A percentile compares a stretch with the other conserved stretches of the same genome.
Conservation (phyloP, 2,888 invertebrate genomes). For the Pelosia muscerda region DNA sequence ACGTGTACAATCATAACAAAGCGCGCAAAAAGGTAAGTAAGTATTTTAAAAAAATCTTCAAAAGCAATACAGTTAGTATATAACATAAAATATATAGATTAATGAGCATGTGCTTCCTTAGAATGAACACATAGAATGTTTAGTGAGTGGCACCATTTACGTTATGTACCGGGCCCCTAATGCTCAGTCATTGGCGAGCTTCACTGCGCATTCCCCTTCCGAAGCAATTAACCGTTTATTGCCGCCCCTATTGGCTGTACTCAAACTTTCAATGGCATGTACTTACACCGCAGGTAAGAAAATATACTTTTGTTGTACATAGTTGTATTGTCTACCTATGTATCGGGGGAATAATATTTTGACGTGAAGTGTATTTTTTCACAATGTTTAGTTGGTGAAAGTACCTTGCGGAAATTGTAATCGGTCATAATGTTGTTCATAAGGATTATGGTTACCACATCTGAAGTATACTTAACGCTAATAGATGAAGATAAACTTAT, state of each 20-base stretch:
- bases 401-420: too few relatives aligned
- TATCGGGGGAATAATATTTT: not conserved
- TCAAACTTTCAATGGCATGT: slow-evolving; percentile 17
- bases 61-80: not conserved
- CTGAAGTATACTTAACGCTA: too few relatives aligned
- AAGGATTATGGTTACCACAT: too few relatives aligned
- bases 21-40: not conserved
- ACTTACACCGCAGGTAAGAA: slow-evolving; percentile 18
- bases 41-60: not conserved
- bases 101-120: not conserved
- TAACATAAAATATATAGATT: not conserved
- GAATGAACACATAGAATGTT: slow-evolving; percentile 35
- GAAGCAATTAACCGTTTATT: slow-evolving; percentile 80
- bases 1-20: not conserved
- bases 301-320: slow-evolving; percentile 5
- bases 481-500: too few relatives aligned
- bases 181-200: slow-evolving; percentile 84
- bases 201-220: slow-evolving; percentile 78
- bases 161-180: slow-evolving; percentile 76
- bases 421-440: too few relatives aligned
- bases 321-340: not conserved
- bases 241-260: slow-evolving; percentile 69
- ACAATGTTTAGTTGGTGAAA: not conserved
- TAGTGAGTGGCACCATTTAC: slow-evolving; percentile 48
- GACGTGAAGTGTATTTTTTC: not conserved